phyloP scores from a whole-genome alignment of 2,113 vertebrate species.

The Nestor notabilis region DNA sequence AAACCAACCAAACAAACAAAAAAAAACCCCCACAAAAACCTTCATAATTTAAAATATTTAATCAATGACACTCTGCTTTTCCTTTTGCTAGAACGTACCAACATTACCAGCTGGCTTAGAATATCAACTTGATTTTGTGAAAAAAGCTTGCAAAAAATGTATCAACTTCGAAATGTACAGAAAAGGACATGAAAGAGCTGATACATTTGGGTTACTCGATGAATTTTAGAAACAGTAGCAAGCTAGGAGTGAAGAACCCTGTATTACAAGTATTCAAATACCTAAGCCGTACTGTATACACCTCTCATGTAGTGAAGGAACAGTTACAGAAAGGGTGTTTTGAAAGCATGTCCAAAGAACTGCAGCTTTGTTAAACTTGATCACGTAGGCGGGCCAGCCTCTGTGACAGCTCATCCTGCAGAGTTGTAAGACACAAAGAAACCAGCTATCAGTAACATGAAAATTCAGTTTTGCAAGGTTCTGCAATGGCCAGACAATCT shows the following conservation, averaged over 20 bases:
- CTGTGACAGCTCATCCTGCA: conserved; percentile 92
- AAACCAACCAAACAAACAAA: too few species aligned
- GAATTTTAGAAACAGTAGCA: conserved; percentile 44
- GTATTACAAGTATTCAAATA: conserved; percentile 26
- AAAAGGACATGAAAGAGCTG: conserved; percentile 48
- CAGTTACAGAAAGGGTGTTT: conserved; percentile 18
- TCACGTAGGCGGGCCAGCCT: conserved; percentile 92
- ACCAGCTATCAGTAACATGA: background rate
- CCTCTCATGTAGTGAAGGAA: background rate
- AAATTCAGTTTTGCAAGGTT: background rate
- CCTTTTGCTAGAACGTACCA: conserved; percentile 1
- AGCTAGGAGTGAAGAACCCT: conserved; percentile 27
- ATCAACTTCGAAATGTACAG: conserved; percentile 58
- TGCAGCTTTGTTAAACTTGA: conserved; percentile 77
- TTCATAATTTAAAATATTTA: conserved; percentile 54
- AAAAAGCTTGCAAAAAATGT: conserved; percentile 70
- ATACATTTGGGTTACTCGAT: conserved; percentile 25
- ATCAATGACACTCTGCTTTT: background rate
- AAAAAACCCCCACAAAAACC: too few species aligned
- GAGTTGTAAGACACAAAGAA: background rate
- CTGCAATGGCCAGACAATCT: background rate
- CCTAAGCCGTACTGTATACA: background rate
- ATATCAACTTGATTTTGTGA: conserved; percentile 25
- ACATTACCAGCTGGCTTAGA: background rate
- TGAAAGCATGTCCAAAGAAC: background rate